These are phyloP conservation scores for Bombus huntii DNA, from an alignment of 1,140 invertebrate genomes.

Conservation along the genomic window DNA sequence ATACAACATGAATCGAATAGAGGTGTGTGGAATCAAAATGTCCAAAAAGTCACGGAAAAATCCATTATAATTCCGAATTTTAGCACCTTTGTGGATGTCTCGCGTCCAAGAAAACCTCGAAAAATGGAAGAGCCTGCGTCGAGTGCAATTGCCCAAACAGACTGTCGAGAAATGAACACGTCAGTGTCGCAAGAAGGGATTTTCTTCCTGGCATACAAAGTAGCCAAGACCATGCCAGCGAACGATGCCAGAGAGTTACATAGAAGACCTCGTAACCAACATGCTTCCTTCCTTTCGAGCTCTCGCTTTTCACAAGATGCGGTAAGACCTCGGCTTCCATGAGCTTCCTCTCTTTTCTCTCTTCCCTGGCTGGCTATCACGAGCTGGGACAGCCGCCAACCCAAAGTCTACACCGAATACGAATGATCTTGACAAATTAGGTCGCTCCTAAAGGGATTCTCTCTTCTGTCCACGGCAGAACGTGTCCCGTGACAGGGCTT, in stretches of 20 bases:
- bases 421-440: constrained; percentile 70
- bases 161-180: constrained; percentile 70
- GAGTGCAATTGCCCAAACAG: constrained; percentile 45
- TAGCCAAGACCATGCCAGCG: constrained; percentile 55
- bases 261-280: constrained; percentile 49
- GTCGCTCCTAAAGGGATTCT: constrained; percentile 58
- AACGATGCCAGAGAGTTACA: constrained; percentile 38
- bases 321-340: constrained; percentile 2
- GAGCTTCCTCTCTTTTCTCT: constrained; percentile 29
- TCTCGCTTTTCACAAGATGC: not conserved
- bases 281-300: constrained; percentile 16
- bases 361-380: constrained; percentile 40
- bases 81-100: not conserved
- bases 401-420: constrained; percentile 62
- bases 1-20: not conserved
- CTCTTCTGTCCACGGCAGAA: constrained; percentile 49
- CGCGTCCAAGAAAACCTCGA: not conserved
- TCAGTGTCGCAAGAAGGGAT: constrained; percentile 59
- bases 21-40: not conserved
- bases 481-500: constrained; percentile 37
- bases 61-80: not conserved
- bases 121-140: not conserved
- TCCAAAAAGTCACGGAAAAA: not conserved
- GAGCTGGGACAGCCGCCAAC: constrained; percentile 65
- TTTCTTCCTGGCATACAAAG: constrained; percentile 67